Percentiles rank a stretch among this genome's conserved stretches.
phyloP scores from a whole-genome alignment of 2,113 vertebrate genomes.

The Cathartes aura region DNA sequence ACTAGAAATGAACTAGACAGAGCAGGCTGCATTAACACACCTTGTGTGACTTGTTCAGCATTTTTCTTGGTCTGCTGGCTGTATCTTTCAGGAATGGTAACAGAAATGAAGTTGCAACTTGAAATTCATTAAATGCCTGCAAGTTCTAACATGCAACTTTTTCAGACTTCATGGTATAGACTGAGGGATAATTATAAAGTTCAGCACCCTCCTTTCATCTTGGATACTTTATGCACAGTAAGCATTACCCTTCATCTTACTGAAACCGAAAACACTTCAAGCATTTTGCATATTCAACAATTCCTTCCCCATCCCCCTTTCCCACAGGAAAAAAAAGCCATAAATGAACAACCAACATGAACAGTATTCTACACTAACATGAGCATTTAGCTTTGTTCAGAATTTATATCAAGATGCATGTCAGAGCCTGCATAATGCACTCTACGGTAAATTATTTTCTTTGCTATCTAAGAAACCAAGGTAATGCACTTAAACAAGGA shows the following conservation, averaged over 20 bases:
- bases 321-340: not conserved
- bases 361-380: fast-evolving
- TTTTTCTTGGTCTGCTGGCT: not conserved
- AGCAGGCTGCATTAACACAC: not conserved
- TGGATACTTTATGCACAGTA: not conserved
- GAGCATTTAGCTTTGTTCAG: not conserved
- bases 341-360: not conserved
- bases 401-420: not conserved
- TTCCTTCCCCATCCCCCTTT: not conserved
- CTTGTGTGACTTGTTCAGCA: not conserved
- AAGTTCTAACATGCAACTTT: not conserved
- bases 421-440: not conserved
- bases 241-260: not conserved
- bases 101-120: not conserved
- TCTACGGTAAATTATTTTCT: fast-evolving
- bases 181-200: not conserved
- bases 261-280: not conserved
- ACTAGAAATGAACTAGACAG: not conserved
- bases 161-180: not conserved
- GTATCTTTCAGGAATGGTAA: not conserved
- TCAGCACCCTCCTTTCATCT: not conserved
- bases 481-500: not conserved
- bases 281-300: not conserved
- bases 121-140: not conserved
- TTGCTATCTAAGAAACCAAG: not conserved